Evolutionary conservation across 1,140 invertebrate genomes (phyloP).

Genomic region (Potamilus streckersoni): DNA sequence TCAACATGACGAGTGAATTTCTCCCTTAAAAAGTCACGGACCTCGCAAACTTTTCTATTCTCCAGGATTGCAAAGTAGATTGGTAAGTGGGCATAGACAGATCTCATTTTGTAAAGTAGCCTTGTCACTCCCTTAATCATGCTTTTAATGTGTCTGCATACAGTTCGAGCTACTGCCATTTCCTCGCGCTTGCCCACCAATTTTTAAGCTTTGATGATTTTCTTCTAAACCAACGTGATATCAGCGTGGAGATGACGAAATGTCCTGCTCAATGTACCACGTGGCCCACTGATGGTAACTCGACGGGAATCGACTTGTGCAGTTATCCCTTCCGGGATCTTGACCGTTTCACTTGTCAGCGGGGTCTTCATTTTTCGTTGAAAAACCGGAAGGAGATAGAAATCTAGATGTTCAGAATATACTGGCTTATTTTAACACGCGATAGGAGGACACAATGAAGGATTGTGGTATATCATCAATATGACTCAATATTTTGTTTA

Average conservation of each 20-base stretch:
- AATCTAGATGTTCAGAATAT: no score
- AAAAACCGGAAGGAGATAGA: no score
- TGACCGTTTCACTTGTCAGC: no score
- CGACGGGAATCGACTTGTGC: conserved; percentile 89
- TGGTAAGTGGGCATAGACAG: conserved; percentile 99
- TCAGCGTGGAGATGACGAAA: conserved; percentile 97
- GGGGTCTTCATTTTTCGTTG: no score
- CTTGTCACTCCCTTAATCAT: conserved; percentile 95
- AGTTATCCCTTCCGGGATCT: conserved; percentile 69
- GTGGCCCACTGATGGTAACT: conserved; percentile 93
- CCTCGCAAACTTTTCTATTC: conserved; percentile 70
- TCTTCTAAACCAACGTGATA: conserved; percentile 75
- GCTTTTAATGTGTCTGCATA: conserved; percentile 98
- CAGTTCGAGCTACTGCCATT: conserved; percentile 96
- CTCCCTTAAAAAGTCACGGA: conserved; percentile 99
- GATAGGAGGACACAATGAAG: no score
- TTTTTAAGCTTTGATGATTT: conserved; percentile 87
- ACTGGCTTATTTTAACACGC: no score
- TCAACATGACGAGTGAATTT: conserved; percentile 95
- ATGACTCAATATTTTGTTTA: no score
- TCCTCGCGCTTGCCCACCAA: conserved; percentile 99
- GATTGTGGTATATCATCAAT: no score
- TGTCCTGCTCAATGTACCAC: conserved; percentile 87
- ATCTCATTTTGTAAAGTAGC: conserved; percentile 99
- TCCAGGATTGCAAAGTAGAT: conserved; percentile 99